Percentiles rank a stretch among this genome's conserved stretches.
These are phyloP conservation scores for Phrynocephalus guinanensis DNA, from an alignment of 2,797 vertebrate genomes.

Conservation along the genomic window DNA sequence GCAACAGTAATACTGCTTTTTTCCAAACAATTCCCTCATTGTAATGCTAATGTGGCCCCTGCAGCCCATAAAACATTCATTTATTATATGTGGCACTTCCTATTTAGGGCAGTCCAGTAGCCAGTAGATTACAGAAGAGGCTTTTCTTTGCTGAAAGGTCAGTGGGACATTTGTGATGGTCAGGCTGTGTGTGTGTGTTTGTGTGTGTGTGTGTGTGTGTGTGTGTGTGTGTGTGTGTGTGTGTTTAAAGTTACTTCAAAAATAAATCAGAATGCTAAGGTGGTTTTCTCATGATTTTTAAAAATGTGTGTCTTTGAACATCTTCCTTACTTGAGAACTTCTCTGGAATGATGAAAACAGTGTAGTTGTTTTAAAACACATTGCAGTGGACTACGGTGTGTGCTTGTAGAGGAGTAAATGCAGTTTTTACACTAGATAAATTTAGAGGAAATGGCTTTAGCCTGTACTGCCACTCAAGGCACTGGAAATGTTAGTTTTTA, in stretches of 20 bases:
- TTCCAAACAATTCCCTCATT: conserved; percentile 74
- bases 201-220: no score
- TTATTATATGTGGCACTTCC: conserved; percentile 76
- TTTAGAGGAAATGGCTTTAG: neutral
- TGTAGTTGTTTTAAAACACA: neutral
- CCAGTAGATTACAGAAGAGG: conserved; percentile 8
- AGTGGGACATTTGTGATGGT: conserved; percentile 48
- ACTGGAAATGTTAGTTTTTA: no score
- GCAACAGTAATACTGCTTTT: conserved; percentile 71
- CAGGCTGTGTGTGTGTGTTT: neutral
- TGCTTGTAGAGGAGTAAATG: neutral
- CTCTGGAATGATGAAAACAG: neutral
- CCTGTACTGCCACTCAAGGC: no score
- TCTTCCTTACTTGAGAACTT: neutral
- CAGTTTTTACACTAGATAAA: neutral
- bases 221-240: no score
- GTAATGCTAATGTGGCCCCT: conserved; percentile 74
- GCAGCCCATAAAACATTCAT: conserved; percentile 75
- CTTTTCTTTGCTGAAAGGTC: conserved; percentile 45
- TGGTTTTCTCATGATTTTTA: neutral
- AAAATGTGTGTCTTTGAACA: neutral
- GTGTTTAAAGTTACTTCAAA: conserved; percentile 44
- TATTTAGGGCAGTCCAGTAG: conserved; percentile 67
- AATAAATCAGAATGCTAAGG: neutral
- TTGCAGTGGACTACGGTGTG: no score